Conservation (phyloP, 2,888 invertebrate genomes). For the Helobdella robusta region DNA sequence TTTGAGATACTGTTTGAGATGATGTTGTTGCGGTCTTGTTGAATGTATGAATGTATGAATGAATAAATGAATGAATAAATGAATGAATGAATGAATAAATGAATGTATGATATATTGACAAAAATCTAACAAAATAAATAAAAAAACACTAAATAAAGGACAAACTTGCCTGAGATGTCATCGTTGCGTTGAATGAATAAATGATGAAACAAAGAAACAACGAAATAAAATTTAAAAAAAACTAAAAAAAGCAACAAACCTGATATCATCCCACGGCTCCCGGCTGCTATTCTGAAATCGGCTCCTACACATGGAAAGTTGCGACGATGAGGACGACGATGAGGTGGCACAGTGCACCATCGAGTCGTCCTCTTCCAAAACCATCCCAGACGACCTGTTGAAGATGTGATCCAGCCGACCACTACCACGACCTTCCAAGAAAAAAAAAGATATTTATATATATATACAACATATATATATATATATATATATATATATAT, state of each 20-base stretch:
- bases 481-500: too few species aligned
- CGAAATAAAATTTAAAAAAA: neutral
- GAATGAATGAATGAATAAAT: neutral
- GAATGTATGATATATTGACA: too few species aligned
- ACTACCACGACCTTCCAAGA: conserved; percentile 22
- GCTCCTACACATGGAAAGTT: too few species aligned
- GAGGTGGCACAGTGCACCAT: too few species aligned
- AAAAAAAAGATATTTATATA: too few species aligned
- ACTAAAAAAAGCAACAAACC: neutral
- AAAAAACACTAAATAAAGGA: too few species aligned
- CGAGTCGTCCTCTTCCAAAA: conserved; percentile 5
- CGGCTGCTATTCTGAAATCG: too few species aligned
- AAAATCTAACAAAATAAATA: too few species aligned
- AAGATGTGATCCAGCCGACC: conserved; percentile 21
- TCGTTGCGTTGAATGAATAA: neutral
- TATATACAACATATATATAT: too few species aligned
- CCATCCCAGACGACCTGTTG: neutral
- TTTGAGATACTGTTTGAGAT: conserved; percentile 11
- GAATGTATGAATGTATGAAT: neutral
- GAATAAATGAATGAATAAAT: neutral
- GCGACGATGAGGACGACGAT: too few species aligned
- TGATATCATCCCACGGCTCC: conserved; percentile 21
- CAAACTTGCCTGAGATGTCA: too few species aligned
- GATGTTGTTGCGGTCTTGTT: too few species aligned
- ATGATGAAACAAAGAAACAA: neutral